Base-by-base conservation (phyloP, 2,797 vertebrate species). In the Nyctalus aviator region DNA sequence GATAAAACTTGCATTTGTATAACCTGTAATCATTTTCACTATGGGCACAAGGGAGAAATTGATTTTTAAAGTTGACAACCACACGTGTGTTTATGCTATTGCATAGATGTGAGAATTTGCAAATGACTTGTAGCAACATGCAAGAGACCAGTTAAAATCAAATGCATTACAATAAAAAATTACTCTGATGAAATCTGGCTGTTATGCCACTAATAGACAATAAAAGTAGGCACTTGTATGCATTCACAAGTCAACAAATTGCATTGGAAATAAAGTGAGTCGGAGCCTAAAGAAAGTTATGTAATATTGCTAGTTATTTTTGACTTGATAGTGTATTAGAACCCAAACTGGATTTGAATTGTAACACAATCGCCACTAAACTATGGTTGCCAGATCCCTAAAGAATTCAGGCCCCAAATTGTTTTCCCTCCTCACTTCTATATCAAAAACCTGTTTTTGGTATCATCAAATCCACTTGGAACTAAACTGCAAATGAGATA, bases 1-100 rank as follows among this genome's bases (percentile, higher is more conserved):
- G 96, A 97, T 77, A 97, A 97, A 98, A 97, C 96, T 97, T 98
- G 97, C 95, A 97, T 98, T 98, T 98, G 94, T 97, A 96, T 97
- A 97, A 97, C 72, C 86, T 96, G 59, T 92, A 97, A 98, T 98
- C 93, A 96, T 86, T 97, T 97, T 97, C 94, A 96, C 64, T 92
- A 25, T 41, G 73, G 85, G 86, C 94, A 94, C 94, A 96, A 96
- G 95, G 96, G 96, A 97, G 92, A 98, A 97, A 96, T 18, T 95
- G 68, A 95, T 97, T 98, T 96, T 96, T 84, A 88, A 92, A 97
- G 21, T 87, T 95, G 95, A 97, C 68, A 96, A 84, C 30, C 50
- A 95, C 57, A 94, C 96, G 77, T 82, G 27, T 23, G 84, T 93
- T 78, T 72, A 57, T 62, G 35, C 57, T 91, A 85, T 13, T 8